Evolutionary conservation across 2,797 vertebrate species (phyloP).

Genomic region (Chromis chromis): DNA sequence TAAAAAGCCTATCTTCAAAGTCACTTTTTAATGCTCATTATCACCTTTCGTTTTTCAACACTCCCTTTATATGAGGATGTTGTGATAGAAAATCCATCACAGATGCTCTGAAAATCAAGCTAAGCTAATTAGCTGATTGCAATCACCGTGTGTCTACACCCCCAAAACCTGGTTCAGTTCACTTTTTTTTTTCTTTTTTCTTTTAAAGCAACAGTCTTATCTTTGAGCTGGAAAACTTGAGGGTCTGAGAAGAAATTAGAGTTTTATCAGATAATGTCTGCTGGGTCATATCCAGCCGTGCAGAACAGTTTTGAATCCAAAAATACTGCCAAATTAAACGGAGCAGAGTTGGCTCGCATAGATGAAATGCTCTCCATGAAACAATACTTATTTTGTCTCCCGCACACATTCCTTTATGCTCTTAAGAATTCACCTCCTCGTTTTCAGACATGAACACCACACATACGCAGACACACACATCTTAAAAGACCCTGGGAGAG

Average conservation of each 20-base stretch:
- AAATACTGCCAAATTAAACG: slow-evolving; percentile 55
- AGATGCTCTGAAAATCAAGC: slow-evolving; percentile 71
- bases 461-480: slow-evolving; percentile 32
- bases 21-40: slow-evolving; percentile 31
- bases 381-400: slow-evolving; percentile 71
- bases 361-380: slow-evolving; percentile 53
- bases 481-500: slow-evolving; percentile 61
- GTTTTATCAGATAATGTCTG: slow-evolving; percentile 70
- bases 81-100: slow-evolving; percentile 56
- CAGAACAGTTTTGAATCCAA: slow-evolving; percentile 53
- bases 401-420: slow-evolving; percentile 67
- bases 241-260: slow-evolving; percentile 69
- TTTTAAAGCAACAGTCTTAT: slow-evolving; percentile 64
- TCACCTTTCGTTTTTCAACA: background rate
- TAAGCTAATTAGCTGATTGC: slow-evolving; percentile 76
- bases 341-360: slow-evolving; percentile 38
- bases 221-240: slow-evolving; percentile 62
- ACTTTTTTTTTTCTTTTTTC: background rate
- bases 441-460: slow-evolving; percentile 53
- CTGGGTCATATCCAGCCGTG: slow-evolving; percentile 65
- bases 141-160: slow-evolving; percentile 68
- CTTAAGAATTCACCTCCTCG: slow-evolving; percentile 60
- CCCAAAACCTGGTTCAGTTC: slow-evolving; percentile 43
- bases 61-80: slow-evolving; percentile 28
- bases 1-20: slow-evolving; percentile 34